Evolutionary conservation across 2,113 vertebrate genomes (phyloP).

Genomic region (Nycticryphes semicollaris): DNA sequence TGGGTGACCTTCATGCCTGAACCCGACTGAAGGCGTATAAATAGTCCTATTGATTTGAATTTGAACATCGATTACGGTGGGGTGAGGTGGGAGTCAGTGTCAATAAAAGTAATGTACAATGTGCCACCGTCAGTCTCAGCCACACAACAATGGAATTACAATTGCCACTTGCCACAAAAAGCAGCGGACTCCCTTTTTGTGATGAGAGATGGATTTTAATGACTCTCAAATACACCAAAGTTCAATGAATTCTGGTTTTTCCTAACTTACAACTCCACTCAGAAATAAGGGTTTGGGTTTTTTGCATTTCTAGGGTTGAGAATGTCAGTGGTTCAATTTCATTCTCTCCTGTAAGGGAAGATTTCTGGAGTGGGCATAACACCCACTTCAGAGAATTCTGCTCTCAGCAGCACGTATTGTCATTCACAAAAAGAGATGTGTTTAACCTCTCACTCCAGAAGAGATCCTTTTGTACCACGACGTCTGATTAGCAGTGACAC

Average conservation of each 20-base stretch:
- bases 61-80: background rate
- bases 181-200: background rate
- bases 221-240: background rate
- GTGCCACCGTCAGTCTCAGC: background rate
- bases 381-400: background rate
- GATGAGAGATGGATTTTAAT: background rate
- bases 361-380: background rate
- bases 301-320: background rate
- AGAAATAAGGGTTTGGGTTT: background rate
- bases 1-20: background rate
- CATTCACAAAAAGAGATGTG: background rate
- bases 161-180: background rate
- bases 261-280: background rate
- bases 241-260: background rate
- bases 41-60: background rate
- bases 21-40: background rate
- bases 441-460: conserved; percentile 19
- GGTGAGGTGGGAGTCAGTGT: background rate
- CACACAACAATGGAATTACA: background rate
- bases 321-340: background rate
- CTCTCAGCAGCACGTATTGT: background rate
- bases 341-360: background rate
- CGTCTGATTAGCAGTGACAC: conserved; percentile 57
- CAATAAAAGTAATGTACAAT: background rate
- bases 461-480: background rate